Evolutionary conservation across 2,113 vertebrate genomes (phyloP), one percentile per base, ranked within the genome.

Genomic region (Ivindomyrus marchei): DNA sequence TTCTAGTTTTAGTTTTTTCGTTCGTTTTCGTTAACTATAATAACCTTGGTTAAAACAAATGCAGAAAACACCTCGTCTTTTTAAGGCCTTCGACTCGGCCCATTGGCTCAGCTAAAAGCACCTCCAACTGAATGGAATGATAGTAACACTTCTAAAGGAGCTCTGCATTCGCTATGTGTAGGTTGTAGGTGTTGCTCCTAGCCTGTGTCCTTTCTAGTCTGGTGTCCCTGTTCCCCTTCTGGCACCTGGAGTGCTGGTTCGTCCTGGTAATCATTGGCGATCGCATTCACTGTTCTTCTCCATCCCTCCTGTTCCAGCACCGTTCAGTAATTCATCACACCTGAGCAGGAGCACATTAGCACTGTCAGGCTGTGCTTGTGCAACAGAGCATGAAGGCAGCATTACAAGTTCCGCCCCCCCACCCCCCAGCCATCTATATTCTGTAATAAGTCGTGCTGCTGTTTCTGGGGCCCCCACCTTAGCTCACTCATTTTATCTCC

Each of bases 271-370:
- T 85, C 90, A 92, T 87, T 49, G 91, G 83, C 90, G 92, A 92
- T 90, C 92, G 92, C 94, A 90, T 92, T 92, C 66, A 3, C 91
- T 91, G 92, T 91, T 93, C 92, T 95, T 93, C 93, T 91, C 92
- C 90, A 92, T 91, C 88, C 87, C 93, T 56, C 21, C 31, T 91
- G 93, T 92, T 77, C 88, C 47, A 15, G 47, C 45, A 27, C 93
- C 93, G 45, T 93, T 95, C 93, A 95, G 96, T 96, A 94, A 95
- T 95, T 94, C 94, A 96, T 91, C 90, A 91, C 93, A 93, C 93
- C 94, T 94, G 95, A 96, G 93, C 93, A 92, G 94, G 92, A 95
- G 94, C 94, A 95, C 94, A 94, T 94, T 95, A 94, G 91, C 91
- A 88, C 93, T 92, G 94, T 95, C 95, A 94, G 94, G 93, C 95